Conservation (phyloP, 2,113 vertebrate species). For the Elephas maximus region DNA sequence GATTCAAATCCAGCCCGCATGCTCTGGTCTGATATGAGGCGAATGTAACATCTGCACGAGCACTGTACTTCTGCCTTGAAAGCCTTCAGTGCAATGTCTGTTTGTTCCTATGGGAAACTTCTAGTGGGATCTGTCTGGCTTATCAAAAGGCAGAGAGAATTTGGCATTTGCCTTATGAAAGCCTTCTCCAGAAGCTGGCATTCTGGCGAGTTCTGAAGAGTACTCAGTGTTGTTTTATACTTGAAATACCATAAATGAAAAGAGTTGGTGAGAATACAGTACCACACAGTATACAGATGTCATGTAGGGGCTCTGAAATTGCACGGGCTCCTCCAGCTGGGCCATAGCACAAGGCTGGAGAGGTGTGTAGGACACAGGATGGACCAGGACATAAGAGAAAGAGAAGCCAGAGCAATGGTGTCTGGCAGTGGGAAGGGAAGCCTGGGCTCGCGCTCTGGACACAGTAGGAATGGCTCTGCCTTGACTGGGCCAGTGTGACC, state of each 20-base stretch:
- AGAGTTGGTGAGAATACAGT: fast-evolving
- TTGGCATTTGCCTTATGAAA: background rate
- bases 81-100: background rate
- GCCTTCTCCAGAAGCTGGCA: background rate
- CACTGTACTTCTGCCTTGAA: background rate
- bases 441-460: background rate
- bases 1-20: background rate
- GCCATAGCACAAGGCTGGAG: background rate
- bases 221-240: background rate
- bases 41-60: background rate
- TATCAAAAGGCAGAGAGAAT: background rate
- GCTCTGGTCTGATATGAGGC: background rate
- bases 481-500: background rate
- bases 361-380: background rate
- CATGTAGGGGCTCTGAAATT: fast-evolving
- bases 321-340: fast-evolving
- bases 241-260: background rate
- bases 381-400: background rate
- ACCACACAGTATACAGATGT: fast-evolving
- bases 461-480: background rate
- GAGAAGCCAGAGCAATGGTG: background rate
- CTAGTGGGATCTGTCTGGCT: background rate
- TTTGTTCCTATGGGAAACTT: background rate
- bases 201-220: background rate
- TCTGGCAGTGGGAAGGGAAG: background rate